These are phyloP conservation scores for Nasonia vitripennis DNA, from an alignment of 1,140 invertebrate species.

Conservation along the genomic window DNA sequence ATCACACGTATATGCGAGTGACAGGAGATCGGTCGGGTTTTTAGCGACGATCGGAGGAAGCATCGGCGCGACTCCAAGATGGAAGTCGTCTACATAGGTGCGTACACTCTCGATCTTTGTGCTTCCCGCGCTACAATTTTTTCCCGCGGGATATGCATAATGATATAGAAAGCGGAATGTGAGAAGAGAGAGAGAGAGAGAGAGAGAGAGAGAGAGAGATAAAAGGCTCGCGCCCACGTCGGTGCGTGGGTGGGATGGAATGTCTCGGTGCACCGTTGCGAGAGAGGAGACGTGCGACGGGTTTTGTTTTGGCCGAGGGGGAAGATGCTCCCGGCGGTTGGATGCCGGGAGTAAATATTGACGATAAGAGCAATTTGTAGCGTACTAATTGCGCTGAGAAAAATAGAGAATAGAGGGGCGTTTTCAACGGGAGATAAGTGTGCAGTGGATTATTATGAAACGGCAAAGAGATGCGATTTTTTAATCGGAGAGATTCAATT, in stretches of 20 bases:
- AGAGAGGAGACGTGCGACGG: background rate
- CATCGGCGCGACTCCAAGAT: conserved; percentile 58
- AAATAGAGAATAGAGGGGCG: background rate
- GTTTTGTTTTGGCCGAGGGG: background rate
- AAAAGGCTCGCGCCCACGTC: background rate
- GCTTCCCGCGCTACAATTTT: background rate
- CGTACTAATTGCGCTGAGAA: background rate
- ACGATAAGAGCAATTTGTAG: background rate
- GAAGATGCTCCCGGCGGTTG: background rate
- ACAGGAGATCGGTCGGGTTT: background rate
- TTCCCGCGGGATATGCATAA: background rate
- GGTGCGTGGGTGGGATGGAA: background rate
- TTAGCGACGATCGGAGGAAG: background rate
- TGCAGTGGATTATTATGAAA: background rate
- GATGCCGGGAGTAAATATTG: background rate
- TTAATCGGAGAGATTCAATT: background rate
- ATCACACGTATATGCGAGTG: background rate
- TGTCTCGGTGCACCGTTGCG: background rate
- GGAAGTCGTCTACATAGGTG: conserved; percentile 71
- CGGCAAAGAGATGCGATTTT: background rate
- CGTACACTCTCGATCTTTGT: conserved; percentile 32
- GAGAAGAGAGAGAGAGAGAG: background rate
- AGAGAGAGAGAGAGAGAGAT: background rate
- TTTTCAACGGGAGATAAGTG: background rate
- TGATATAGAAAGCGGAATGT: too few species aligned